Evolutionary conservation across 2,797 vertebrate genomes (phyloP).

Genomic region (Urophycis tenuis): DNA sequence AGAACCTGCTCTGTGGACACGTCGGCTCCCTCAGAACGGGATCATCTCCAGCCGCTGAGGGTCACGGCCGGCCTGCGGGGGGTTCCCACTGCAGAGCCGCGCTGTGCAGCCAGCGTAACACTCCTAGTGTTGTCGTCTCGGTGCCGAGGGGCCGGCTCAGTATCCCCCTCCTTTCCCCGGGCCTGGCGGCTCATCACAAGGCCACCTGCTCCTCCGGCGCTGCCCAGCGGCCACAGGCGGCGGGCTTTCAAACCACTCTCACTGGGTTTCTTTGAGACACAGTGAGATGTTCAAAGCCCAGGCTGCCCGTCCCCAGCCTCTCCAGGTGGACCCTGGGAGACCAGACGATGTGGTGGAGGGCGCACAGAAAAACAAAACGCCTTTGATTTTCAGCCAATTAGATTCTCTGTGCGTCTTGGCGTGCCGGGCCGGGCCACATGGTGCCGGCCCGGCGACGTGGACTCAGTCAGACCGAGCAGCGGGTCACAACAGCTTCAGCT

Average conservation of each 20-base stretch:
- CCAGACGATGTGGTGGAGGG: background rate
- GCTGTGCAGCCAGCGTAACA: background rate
- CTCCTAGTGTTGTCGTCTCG: background rate
- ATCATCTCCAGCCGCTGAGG: background rate
- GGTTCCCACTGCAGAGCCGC: too few species aligned
- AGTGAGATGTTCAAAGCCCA: background rate
- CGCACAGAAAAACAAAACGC: background rate
- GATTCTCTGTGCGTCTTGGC: too few species aligned
- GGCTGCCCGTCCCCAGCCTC: background rate
- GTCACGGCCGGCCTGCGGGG: too few species aligned
- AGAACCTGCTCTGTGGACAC: background rate
- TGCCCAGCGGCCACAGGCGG: background rate
- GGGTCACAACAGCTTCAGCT: too few species aligned
- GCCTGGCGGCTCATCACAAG: background rate
- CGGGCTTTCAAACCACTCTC: background rate
- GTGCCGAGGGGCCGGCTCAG: background rate
- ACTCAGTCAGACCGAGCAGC: too few species aligned
- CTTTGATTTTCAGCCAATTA: too few species aligned
- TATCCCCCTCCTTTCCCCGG: background rate
- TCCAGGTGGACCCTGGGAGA: background rate
- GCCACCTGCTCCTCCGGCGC: background rate
- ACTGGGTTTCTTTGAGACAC: background rate
- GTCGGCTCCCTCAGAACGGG: background rate
- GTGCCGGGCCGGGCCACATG: background rate
- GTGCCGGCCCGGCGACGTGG: too few species aligned